Percentiles rank a stretch among this genome's conserved stretches.
Evolutionary conservation across 2,113 vertebrate species (phyloP).

Genomic region (Panthera leo): DNA sequence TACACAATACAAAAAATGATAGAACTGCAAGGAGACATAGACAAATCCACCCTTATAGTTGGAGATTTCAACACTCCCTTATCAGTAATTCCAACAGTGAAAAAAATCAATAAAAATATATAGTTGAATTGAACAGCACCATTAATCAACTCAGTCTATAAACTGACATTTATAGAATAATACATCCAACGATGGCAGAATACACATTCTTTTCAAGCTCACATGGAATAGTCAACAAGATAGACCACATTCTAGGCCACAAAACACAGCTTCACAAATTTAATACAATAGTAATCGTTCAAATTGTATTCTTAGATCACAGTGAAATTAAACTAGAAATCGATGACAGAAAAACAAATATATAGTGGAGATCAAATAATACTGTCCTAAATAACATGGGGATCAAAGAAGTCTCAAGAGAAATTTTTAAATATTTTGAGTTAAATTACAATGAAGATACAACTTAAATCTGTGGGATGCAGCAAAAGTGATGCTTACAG

Average conservation of each 20-base stretch:
- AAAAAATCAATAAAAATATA: not conserved
- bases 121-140: not conserved
- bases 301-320: not conserved
- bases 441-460: not conserved
- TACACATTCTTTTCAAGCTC: not conserved
- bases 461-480: not conserved
- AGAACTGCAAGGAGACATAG: not conserved
- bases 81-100: not conserved
- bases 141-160: not conserved
- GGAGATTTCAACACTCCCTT: not conserved
- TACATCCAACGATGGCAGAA: not conserved
- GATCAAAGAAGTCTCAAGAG: not conserved
- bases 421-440: slow-evolving; percentile 32
- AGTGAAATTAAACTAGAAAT: not conserved
- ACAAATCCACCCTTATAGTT: not conserved
- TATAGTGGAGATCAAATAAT: not conserved
- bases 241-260: not conserved
- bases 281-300: not conserved
- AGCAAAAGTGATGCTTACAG: not conserved
- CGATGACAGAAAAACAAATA: not conserved
- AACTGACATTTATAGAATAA: not conserved
- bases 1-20: not conserved
- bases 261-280: not conserved
- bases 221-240: not conserved
- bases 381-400: not conserved